Conservation (phyloP, 2,113 vertebrate genomes). For the Xiphophorus couchianus region DNA sequence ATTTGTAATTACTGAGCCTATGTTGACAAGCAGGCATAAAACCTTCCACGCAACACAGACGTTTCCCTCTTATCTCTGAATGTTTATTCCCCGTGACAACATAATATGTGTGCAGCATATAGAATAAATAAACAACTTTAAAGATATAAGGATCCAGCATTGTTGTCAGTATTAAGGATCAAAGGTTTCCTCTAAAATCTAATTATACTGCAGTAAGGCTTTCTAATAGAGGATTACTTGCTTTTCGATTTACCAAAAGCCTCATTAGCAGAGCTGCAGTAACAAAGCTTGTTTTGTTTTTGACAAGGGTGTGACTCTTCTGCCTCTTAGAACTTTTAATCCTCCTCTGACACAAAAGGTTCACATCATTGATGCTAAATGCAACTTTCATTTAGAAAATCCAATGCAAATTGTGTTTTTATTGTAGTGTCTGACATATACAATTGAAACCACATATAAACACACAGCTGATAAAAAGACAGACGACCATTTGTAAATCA, state of each 20-base stretch:
- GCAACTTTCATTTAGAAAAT: too few relatives aligned
- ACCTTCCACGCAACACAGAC: not conserved
- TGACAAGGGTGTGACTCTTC: not conserved
- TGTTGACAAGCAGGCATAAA: not conserved
- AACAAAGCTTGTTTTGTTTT: constrained; percentile 19
- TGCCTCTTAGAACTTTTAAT: constrained; percentile 16
- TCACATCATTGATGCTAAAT: not conserved
- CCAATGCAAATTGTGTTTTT: too few relatives aligned
- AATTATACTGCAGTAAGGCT: not conserved
- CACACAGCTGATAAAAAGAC: too few relatives aligned
- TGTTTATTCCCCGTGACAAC: not conserved
- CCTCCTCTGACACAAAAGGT: constrained; percentile 2
- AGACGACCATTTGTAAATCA: too few relatives aligned
- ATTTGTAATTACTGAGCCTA: not conserved
- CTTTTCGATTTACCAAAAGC: constrained; percentile 1
- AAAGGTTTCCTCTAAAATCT: not conserved
- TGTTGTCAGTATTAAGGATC: not conserved
- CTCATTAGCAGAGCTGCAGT: not conserved
- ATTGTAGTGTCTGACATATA: too few relatives aligned
- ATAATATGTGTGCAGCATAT: not conserved
- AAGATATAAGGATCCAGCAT: not conserved
- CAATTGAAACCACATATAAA: too few relatives aligned
- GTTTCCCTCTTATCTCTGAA: not conserved
- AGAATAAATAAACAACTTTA: not conserved
- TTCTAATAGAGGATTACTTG: not conserved